Conservation (phyloP, 2,888 invertebrate genomes). For the Dexiosoma caninum region DNA sequence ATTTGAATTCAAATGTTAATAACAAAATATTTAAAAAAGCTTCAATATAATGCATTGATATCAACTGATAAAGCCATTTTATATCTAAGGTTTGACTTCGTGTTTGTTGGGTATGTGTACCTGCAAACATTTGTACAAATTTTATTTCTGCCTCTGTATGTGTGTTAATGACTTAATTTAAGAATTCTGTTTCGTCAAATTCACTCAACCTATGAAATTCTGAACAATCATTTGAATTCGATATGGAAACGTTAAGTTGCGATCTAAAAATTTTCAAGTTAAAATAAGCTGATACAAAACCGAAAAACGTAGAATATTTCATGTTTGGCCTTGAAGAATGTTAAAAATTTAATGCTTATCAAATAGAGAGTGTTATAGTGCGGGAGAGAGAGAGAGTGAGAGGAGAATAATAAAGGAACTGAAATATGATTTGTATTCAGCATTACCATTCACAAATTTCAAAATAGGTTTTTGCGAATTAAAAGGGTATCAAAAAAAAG, state of each 20-base stretch:
- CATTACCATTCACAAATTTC: too few species aligned
- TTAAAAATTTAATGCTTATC: slow-evolving; percentile 7
- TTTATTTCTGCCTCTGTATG: not conserved
- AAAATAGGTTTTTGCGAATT: too few species aligned
- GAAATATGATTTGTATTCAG: slow-evolving; percentile 17
- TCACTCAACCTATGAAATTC: slow-evolving; percentile 33
- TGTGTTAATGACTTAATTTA: slow-evolving; percentile 1
- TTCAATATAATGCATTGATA: too few species aligned
- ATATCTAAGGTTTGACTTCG: too few species aligned
- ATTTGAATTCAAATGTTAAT: too few species aligned
- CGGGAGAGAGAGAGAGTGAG: not conserved
- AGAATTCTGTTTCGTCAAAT: slow-evolving; percentile 13
- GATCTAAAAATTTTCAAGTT: too few species aligned
- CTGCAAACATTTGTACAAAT: not conserved
- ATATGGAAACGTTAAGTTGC: not conserved
- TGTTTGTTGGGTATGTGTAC: too few species aligned
- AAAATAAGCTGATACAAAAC: not conserved
- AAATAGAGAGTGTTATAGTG: not conserved
- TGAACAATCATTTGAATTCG: not conserved
- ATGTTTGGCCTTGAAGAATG: slow-evolving; percentile 23
- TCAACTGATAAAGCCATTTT: too few species aligned
- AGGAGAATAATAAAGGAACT: not conserved
- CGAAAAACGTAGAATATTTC: not conserved
- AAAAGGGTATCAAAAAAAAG: too few species aligned
- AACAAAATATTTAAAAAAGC: not conserved